Evolutionary conservation across 1,140 invertebrate species (phyloP), one percentile per base, ranked within the genome.

Genomic region (Trichonephila clavipes): DNA sequence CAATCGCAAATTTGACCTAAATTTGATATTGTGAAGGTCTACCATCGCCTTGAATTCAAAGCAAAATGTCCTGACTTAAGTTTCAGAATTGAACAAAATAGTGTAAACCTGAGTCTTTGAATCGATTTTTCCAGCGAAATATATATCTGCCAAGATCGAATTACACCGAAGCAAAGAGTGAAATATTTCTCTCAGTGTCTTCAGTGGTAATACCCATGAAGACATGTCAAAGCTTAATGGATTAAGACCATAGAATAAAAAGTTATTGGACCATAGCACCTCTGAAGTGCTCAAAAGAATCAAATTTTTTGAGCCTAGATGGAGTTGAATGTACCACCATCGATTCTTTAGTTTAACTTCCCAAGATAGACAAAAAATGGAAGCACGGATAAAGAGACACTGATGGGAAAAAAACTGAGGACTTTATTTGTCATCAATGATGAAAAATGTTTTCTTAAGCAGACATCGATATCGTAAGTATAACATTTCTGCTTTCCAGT

Each of bases 181-280:
- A 8, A 19, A 28, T n/a, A 51, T 51, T 51, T 51, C 28, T 51
- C 28, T 18, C 58, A 28, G 7, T 58, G 86, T 66, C 86, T 12
- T 1, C 34, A 51, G 10, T 28, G n/a, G 62, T 28, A 14, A 62
- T 66, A 64, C 86, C 86, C 62, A 64, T 88, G 61, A 66, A 77
- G 88, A 89, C 44, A 44, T 89, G 88, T 77, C 88, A 89, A 72
- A 89, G 21, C 18, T 58, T 89, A 89, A 89, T 89, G 88, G 64
- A 77, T 21, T 40, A 28, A 61, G 34, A 72, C 88, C 69, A 89
- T 89, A 16, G 88, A 72, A 58, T 12, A 19, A 61, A 58, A 51
- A 86, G 40, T 86, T 86, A 86, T 86, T 86, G 83, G 51, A 51
- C 83, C 83, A 51, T 24, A 86, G 21, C 83, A 61, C 21, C 83